Conservation (phyloP, 2,113 vertebrate species). For the Muntiacus reevesi region DNA sequence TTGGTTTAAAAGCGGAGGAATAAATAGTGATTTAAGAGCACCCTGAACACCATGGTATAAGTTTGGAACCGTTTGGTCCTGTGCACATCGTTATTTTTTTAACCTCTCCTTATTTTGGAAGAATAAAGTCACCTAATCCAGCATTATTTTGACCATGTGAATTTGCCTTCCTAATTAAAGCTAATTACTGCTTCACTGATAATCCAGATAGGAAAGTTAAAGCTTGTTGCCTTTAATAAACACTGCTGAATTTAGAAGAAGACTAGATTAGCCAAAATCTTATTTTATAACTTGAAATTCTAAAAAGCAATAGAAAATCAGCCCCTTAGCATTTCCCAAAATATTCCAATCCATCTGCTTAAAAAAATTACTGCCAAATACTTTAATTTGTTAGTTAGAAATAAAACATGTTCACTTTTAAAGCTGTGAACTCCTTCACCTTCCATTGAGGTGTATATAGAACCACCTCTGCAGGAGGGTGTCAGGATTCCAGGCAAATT, state of each 20-base stretch:
- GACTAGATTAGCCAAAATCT: slow-evolving; percentile 57
- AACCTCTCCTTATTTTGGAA: not conserved
- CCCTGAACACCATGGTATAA: not conserved
- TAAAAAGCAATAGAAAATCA: slow-evolving; percentile 59
- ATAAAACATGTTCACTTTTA: slow-evolving; percentile 33
- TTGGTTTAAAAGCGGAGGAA: not conserved
- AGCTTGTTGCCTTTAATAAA: slow-evolving; percentile 60
- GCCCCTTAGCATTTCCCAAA: slow-evolving; percentile 66
- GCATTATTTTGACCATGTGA: slow-evolving; percentile 21
- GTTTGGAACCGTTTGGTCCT: not conserved
- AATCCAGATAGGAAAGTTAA: slow-evolving; percentile 48
- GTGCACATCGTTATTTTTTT: not conserved
- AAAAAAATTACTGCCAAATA: slow-evolving; percentile 58
- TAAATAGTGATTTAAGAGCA: not conserved
- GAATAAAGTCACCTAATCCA: not conserved
- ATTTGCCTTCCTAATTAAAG: not conserved
- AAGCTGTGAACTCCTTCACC: not conserved
- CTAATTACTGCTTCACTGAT: slow-evolving; percentile 4
- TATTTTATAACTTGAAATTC: slow-evolving; percentile 65
- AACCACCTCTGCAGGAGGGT: not conserved
- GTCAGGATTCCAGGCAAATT: not conserved
- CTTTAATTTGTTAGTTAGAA: slow-evolving; percentile 62
- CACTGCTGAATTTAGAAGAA: slow-evolving; percentile 51
- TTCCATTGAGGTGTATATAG: not conserved
- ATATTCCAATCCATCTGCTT: slow-evolving; percentile 69